Evolutionary conservation across 2,888 invertebrate species (phyloP), one percentile per base, ranked within the genome.

Genomic region (Chrysodeixis includens): DNA sequence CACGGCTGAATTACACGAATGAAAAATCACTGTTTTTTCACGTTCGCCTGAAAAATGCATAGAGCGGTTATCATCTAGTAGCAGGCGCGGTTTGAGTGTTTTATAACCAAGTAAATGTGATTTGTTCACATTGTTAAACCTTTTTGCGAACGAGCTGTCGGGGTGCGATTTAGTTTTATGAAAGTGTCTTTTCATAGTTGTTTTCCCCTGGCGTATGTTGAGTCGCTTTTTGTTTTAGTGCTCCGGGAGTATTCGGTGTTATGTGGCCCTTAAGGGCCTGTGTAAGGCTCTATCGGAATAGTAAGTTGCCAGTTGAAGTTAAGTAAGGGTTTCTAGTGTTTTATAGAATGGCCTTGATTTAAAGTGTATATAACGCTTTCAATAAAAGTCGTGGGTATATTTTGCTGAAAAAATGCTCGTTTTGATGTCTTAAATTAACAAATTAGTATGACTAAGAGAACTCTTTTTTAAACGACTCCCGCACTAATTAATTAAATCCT

Each of bases 41-140:
- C 72, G 69, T 70, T 72, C 46, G n/a, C 52, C 63, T 66, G 66
- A 77, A 85, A 84, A 82, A 82, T 83, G 80, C 81, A 84, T 78
- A 58, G 69, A 59, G 71, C 71, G 71, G 77, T 81, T 85, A 86
- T 86, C 86, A 82, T 80, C 57, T 60, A 72, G 70, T 69, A 63
- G 66, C 84, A 85, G 80, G 73, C 77, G 56, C 66, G 55, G 49
- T 65, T 59, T 49, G 52, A 57, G 56, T 67, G 73, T 73, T 74
- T 75, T 74, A 71, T 69, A 69, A 56, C 68, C 72, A 65, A 58
- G 66, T 74, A 76, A 81, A 83, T 72, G 82, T 78, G 79, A 86
- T 84, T 83, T 84, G 81, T 81, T 76, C 55, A 53, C 69, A 62
- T 56, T 67, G 75, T 81, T 74, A 71, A 6, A 72, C 69, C 69